Evolutionary conservation across 2,797 vertebrate species (phyloP).

Genomic region (Taeniopygia guttata): DNA sequence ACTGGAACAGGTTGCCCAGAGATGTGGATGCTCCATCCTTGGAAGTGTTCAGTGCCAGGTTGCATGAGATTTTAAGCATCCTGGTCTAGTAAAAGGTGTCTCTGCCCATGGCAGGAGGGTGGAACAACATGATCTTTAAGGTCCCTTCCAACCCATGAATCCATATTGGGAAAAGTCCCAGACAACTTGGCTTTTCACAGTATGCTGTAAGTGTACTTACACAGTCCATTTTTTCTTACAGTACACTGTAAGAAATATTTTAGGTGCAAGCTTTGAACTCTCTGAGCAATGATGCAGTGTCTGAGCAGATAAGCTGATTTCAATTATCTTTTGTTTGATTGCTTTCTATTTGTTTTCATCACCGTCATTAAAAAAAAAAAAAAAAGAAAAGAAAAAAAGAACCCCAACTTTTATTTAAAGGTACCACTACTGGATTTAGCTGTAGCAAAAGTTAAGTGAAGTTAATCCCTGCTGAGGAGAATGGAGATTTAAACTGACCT

Average conservation of each 20-base stretch:
- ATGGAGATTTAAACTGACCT: background rate
- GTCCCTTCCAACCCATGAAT: background rate
- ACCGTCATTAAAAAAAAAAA: background rate
- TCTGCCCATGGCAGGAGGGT: background rate
- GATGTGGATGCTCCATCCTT: background rate
- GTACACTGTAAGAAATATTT: background rate
- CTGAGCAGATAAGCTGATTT: slow-evolving; percentile 24
- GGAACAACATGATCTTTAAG: background rate
- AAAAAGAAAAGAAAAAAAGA: accelerated
- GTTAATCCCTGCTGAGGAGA: background rate
- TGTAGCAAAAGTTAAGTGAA: background rate
- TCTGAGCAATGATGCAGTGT: background rate
- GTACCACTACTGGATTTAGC: background rate
- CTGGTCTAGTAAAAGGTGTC: background rate
- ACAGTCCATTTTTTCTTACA: background rate
- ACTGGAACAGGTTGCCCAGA: background rate
- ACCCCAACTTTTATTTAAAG: background rate
- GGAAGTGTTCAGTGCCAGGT: background rate
- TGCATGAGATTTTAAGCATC: background rate
- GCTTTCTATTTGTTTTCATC: slow-evolving; percentile 27
- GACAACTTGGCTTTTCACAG: background rate
- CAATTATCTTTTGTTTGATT: background rate
- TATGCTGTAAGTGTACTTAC: background rate
- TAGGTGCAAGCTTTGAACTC: background rate
- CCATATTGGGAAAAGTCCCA: background rate